A percentile compares a stretch with the other conserved stretches of the same genome.
These are phyloP conservation scores for Caenorhabditis doughertyi DNA, from an alignment of 2,888 invertebrate species.

Conservation along the genomic window DNA sequence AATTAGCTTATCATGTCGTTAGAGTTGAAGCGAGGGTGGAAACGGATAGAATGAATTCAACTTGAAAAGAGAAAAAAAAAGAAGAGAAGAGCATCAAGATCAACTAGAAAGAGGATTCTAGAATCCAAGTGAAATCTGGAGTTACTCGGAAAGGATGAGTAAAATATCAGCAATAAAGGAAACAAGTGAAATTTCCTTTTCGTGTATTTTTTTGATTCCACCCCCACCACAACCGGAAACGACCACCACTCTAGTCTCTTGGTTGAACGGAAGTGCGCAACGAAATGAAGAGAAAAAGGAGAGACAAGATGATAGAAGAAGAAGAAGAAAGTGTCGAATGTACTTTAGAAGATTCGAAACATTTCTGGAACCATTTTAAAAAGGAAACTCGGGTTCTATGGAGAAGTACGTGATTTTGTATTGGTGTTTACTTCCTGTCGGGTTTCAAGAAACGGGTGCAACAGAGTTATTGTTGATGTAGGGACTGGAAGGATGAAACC, in stretches of 20 bases:
- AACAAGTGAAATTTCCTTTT: background rate
- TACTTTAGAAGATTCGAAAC: slow-evolving; percentile 25
- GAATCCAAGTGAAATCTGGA: background rate
- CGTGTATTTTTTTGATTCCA: slow-evolving; percentile 42
- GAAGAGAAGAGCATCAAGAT: slow-evolving; percentile 14
- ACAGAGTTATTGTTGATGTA: too few relatives aligned
- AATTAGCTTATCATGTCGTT: slow-evolving; percentile 57
- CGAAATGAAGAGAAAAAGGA: slow-evolving; percentile 23
- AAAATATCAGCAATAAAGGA: background rate
- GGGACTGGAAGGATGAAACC: too few relatives aligned
- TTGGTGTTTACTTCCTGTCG: background rate
- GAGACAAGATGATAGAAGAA: slow-evolving; percentile 15
- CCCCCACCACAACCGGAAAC: slow-evolving; percentile 55
- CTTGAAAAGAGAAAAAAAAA: background rate
- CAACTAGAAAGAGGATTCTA: too few relatives aligned
- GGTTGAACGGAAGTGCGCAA: slow-evolving; percentile 52
- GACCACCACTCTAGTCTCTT: slow-evolving; percentile 29
- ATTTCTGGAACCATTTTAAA: slow-evolving; percentile 19
- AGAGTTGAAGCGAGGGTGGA: slow-evolving; percentile 40
- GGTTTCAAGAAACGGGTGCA: background rate
- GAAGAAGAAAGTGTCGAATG: slow-evolving; percentile 9
- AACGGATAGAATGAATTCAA: slow-evolving; percentile 38
- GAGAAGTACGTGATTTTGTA: slow-evolving; percentile 15
- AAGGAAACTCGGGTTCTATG: background rate
- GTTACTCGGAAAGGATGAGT: background rate